Conservation (phyloP, 2,888 invertebrate species). For the Tubulanus polymorphus region DNA sequence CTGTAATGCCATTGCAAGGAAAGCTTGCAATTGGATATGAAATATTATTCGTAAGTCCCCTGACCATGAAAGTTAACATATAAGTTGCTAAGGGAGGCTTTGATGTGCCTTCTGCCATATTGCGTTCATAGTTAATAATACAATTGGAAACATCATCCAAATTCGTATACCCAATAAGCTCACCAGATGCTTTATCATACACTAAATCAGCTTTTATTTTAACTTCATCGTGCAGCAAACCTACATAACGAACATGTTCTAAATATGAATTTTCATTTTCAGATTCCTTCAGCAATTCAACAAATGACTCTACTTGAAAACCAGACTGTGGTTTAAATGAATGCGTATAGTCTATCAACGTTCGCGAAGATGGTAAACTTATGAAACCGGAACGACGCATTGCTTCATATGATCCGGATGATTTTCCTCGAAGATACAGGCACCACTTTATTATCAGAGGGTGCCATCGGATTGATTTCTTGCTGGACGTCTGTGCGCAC, state of each 20-base stretch:
- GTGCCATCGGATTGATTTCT: neutral
- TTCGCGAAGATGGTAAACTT: neutral
- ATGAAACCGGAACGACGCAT: neutral
- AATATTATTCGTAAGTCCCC: neutral
- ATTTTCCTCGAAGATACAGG: neutral
- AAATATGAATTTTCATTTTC: neutral
- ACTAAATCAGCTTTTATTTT: neutral
- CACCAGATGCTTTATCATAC: neutral
- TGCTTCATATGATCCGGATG: neutral
- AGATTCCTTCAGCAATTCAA: neutral
- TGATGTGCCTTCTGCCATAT: neutral
- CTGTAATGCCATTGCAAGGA: neutral
- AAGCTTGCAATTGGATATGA: neutral
- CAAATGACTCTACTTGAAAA: neutral
- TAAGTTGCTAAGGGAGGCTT: neutral
- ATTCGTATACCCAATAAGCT: neutral
- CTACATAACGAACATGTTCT: neutral
- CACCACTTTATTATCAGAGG: neutral
- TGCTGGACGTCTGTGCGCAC: neutral
- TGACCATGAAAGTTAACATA: neutral
- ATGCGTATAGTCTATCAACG: neutral
- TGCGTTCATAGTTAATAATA: neutral
- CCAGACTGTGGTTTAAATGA: neutral
- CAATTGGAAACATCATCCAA: neutral
- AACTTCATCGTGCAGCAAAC: neutral